Evolutionary conservation across 2,113 vertebrate species (phyloP), one percentile per base, ranked within the genome.

Genomic region (Aspiorhynchus laticeps): DNA sequence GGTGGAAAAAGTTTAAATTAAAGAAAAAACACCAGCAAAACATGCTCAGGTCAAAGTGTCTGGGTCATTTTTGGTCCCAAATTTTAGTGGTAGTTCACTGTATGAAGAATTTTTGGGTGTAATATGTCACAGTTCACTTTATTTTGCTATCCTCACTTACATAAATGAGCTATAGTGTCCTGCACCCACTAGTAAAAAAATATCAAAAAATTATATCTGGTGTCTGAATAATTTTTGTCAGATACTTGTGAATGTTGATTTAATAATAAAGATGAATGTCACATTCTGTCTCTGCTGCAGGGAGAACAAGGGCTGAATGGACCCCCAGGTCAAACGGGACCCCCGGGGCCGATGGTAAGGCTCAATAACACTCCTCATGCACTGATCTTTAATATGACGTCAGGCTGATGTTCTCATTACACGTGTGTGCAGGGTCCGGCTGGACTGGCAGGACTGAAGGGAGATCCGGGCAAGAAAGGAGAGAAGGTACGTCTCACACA

Each of bases 231-330:
- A 33, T 33, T 33, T 33, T 33, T 33, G 33, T n/a, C n/a, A n/a
- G n/a, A n/a, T n/a, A n/a, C n/a, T n/a, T n/a, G 51, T 63, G 11
- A 63, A 28, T 65, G 63, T 5, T 63, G 61, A 2, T 43, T 24
- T 46, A 75, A 46, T n/a, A n/a, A n/a, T 75, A 12, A 7, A 26
- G 38, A 11, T 75, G 71, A 43, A 43, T 4, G 0, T 75, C 26
- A 21, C n/a, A 33, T 24, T n/a, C n/a, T 78, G 11, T 85, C 1
- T 77, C 33, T 86, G 93, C 91, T 56, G 91, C 43, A 99, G 98
- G 98, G 98, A 73, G 98, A 99, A 85, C 98, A 99, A 94, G 98
- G 98, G 81, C 94, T 99, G 46, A 98, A 96, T 0, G 98, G 98
- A 89, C 95, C 98, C 0, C 96, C 96, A 2, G 98, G 98, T 10